phyloP scores from a whole-genome alignment of 2,797 vertebrate genomes.

The Meriones psammophilus region DNA sequence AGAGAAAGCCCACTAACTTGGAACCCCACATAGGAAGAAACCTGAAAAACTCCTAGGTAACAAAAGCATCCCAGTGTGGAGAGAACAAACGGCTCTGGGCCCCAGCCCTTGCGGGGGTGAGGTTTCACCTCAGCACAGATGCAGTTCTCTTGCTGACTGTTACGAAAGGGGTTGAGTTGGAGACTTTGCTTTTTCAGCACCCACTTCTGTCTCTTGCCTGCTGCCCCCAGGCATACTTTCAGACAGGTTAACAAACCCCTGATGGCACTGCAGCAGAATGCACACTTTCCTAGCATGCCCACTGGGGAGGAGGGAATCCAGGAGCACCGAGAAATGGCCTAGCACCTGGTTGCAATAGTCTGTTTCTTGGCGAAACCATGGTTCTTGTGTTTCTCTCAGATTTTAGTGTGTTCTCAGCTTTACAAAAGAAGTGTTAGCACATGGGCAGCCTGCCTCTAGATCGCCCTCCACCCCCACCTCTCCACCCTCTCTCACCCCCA shows the following conservation, averaged over 20 bases:
- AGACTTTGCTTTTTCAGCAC: background rate
- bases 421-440: slow-evolving; percentile 27
- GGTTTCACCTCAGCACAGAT: background rate
- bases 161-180: background rate
- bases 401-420: slow-evolving; percentile 62
- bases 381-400: slow-evolving; percentile 60
- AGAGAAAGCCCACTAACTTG: background rate
- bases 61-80: background rate
- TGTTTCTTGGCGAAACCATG: slow-evolving; percentile 40
- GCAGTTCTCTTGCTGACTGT: background rate
- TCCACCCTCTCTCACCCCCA: background rate
- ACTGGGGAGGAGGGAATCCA: background rate
- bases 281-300: background rate
- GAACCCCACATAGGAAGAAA: background rate
- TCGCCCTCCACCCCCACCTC: background rate
- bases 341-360: background rate
- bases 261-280: background rate
- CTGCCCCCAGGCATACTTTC: background rate
- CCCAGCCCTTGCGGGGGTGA: background rate
- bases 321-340: background rate
- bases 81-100: background rate
- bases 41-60: background rate
- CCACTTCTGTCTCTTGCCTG: background rate
- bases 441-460: background rate
- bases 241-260: background rate